Percentiles rank a stretch among this genome's conserved stretches.
These are phyloP conservation scores for Drosophila meridiana DNA, from an alignment of 2,888 invertebrate species.

Conservation along the genomic window DNA sequence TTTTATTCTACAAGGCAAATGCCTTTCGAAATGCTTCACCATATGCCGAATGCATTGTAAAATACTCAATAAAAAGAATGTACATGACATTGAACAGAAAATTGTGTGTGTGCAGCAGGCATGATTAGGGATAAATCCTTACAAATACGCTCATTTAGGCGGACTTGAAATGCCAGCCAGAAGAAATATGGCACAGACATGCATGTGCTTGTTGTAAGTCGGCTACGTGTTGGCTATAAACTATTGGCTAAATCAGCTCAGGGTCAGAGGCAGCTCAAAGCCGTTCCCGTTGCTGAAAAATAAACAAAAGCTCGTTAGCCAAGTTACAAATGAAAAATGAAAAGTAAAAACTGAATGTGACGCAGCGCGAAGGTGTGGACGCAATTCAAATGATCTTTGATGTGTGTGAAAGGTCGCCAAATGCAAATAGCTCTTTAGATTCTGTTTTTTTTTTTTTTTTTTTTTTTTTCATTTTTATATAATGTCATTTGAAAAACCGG, in stretches of 20 bases:
- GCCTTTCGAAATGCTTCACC: not conserved
- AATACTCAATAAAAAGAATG: not conserved
- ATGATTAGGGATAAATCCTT: constrained; percentile 39
- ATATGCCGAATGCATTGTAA: not conserved
- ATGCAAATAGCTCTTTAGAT: constrained; percentile 65
- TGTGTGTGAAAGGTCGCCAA: constrained; percentile 61
- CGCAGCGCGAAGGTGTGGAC: constrained; percentile 43
- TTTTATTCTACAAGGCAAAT: too few species aligned
- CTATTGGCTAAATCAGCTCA: constrained; percentile 63
- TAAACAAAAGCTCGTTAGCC: constrained; percentile 53
- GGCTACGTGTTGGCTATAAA: constrained; percentile 58
- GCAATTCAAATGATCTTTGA: constrained; percentile 22
- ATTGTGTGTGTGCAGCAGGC: constrained; percentile 5
- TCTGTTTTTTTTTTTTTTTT: constrained; percentile 14
- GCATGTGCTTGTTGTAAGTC: constrained; percentile 39
- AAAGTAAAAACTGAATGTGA: constrained; percentile 50
- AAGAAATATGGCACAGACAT: constrained; percentile 20
- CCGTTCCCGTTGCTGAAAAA: constrained; percentile 29
- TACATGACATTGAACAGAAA: constrained; percentile 23
- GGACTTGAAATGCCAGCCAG: constrained; percentile 29
- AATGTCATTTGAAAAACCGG: constrained; percentile 51
- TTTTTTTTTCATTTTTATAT: constrained; percentile 11
- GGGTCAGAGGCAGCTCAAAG: constrained; percentile 48
- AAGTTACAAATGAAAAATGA: constrained; percentile 30
- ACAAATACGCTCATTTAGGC: constrained; percentile 41